A percentile compares a stretch with the other conserved stretches of the same genome.
Conservation (phyloP, 2,113 vertebrate genomes). For the Oostethus manadensis region DNA sequence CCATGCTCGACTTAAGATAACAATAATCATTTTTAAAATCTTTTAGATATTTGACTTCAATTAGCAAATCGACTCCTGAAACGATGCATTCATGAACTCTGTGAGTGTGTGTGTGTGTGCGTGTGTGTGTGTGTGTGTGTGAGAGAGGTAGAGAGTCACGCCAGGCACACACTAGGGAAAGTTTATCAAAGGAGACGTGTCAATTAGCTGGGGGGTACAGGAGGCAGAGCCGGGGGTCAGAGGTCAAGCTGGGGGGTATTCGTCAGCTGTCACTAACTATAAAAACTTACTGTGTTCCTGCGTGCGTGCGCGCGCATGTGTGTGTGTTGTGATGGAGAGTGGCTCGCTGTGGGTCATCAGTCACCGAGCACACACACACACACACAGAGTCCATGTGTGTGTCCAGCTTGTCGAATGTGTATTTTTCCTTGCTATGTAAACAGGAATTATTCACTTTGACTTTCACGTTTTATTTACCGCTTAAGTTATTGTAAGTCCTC, state of each 20-base stretch:
- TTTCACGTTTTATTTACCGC: not conserved
- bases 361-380: constrained; percentile 25
- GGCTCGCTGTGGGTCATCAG: constrained; percentile 26
- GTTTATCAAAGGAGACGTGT: constrained; percentile 63
- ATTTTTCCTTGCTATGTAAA: not conserved
- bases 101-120: not conserved
- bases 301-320: constrained; percentile 2
- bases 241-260: constrained; percentile 52
- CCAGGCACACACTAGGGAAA: not conserved
- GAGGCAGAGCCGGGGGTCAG: constrained; percentile 47
- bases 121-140: constrained; percentile 17
- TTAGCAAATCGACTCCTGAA: not conserved
- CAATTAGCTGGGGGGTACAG: constrained; percentile 53
- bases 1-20: too few species aligned
- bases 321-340: constrained; percentile 1
- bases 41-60: not conserved
- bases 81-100: not conserved
- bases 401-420: constrained; percentile 1
- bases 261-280: constrained; percentile 68
- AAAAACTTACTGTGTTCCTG: constrained; percentile 51
- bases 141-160: not conserved
- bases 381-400: constrained; percentile 5
- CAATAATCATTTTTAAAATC: too few species aligned
- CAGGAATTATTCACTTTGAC: not conserved
- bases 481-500: too few species aligned